phyloP scores from a whole-genome alignment of 2,888 invertebrate species.

The Ennomos erosarius region DNA sequence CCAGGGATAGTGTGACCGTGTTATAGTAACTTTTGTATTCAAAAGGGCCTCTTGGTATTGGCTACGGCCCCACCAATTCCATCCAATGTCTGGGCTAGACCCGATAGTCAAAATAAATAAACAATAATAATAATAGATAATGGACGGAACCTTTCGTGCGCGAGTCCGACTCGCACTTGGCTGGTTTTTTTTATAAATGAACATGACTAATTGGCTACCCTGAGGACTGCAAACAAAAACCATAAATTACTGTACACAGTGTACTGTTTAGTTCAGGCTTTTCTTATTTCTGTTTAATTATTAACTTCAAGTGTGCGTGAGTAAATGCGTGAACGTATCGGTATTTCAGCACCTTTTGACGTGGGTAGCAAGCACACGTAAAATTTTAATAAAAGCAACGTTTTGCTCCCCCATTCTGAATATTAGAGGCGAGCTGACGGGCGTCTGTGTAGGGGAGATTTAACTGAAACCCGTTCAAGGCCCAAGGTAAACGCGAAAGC shows the following conservation, averaged over 20 bases:
- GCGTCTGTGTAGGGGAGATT: slow-evolving; percentile 57
- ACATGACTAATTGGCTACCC: neutral
- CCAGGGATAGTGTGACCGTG: too few relatives aligned
- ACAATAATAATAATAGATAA: too few relatives aligned
- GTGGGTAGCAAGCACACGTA: slow-evolving; percentile 35
- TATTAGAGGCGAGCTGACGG: slow-evolving; percentile 44
- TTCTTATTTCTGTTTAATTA: slow-evolving; percentile 28
- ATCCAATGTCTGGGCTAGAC: too few relatives aligned
- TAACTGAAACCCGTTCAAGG: slow-evolving; percentile 68
- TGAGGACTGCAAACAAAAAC: slow-evolving; percentile 17
- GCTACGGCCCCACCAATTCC: too few relatives aligned
- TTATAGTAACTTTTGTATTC: too few relatives aligned
- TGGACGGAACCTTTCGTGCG: too few relatives aligned
- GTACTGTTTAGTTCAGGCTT: slow-evolving; percentile 16
- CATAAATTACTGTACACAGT: neutral
- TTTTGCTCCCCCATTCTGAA: slow-evolving; percentile 44
- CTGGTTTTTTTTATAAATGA: too few relatives aligned
- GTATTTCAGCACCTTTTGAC: slow-evolving; percentile 33
- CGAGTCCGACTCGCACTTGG: too few relatives aligned
- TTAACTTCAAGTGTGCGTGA: slow-evolving; percentile 24
- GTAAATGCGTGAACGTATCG: slow-evolving; percentile 21
- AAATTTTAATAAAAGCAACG: slow-evolving; percentile 53
- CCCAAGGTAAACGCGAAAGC: slow-evolving; percentile 74
- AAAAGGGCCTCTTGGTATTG: too few relatives aligned
- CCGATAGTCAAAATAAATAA: too few relatives aligned